A percentile compares a stretch with the other conserved stretches of the same genome.
Evolutionary conservation across 1,140 invertebrate genomes (phyloP).

Genomic region (Doryteuthis pealeii): DNA sequence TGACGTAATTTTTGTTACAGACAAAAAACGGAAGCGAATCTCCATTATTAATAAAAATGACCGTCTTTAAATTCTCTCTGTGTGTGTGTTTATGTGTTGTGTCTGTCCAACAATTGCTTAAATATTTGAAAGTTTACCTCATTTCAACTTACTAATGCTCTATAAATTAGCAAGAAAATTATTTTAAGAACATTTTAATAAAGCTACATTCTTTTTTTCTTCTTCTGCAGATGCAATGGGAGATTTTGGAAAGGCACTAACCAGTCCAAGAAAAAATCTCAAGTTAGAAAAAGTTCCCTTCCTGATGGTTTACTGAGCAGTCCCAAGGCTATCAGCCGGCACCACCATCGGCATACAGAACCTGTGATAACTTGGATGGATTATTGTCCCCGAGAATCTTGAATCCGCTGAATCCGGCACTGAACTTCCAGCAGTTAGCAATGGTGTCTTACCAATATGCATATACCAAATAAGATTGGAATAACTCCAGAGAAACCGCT

Average conservation of each 20-base stretch:
- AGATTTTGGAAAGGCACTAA: neutral
- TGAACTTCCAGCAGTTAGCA: neutral
- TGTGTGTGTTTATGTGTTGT: no score
- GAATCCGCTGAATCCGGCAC: neutral
- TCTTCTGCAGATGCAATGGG: neutral
- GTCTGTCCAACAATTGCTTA: no score
- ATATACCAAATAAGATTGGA: constrained; percentile 9
- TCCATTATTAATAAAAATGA: no score
- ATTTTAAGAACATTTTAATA: no score
- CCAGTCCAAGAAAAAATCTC: constrained; percentile 15
- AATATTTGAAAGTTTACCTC: no score
- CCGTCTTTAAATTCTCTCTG: no score
- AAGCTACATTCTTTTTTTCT: neutral
- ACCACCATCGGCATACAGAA: constrained; percentile 35
- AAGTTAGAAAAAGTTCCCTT: constrained; percentile 31
- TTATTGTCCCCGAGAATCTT: neutral
- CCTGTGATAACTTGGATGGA: constrained; percentile 21
- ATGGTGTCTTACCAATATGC: constrained; percentile 6
- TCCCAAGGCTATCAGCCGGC: constrained; percentile 8
- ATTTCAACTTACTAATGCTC: no score
- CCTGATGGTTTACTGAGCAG: constrained; percentile 22
- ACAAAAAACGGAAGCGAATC: no score
- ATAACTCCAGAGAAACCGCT: constrained; percentile 13
- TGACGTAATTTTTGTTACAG: no score
- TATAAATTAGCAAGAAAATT: no score